Percentiles rank a stretch among this genome's conserved stretches.
These are phyloP conservation scores for Heliocidaris tuberculata DNA, from an alignment of 35 echinoderm and acorn worm species.

Conservation along the genomic window DNA sequence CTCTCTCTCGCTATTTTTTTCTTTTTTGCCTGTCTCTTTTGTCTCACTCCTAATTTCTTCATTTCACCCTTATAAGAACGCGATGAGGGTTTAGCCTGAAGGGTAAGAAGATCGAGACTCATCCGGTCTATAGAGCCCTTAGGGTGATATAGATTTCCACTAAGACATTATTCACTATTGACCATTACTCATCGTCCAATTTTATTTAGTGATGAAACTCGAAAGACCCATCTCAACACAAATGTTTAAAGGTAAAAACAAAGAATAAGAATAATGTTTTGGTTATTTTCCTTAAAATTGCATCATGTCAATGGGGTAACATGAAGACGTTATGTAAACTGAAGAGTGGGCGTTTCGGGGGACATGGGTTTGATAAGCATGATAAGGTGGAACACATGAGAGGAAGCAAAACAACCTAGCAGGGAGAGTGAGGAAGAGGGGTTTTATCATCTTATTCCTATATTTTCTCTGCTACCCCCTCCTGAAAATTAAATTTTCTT, in stretches of 20 bases:
- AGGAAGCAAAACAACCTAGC: too few species aligned
- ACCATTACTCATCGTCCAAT: neutral
- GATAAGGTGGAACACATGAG: too few species aligned
- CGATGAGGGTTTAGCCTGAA: neutral
- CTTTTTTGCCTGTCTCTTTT: neutral
- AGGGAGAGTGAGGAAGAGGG: too few species aligned
- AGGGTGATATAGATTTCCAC: neutral
- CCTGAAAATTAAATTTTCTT: neutral
- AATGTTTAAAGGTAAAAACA: neutral
- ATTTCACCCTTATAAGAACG: neutral
- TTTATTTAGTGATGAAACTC: neutral
- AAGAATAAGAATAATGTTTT: too few species aligned
- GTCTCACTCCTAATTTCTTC: neutral
- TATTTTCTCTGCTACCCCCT: neutral
- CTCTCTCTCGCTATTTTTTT: neutral
- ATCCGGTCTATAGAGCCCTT: neutral
- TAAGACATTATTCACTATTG: neutral
- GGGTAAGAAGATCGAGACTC: neutral
- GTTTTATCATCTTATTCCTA: too few species aligned
- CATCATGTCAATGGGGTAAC: too few species aligned
- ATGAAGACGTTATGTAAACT: too few species aligned
- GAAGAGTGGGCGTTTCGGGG: too few species aligned
- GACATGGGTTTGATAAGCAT: too few species aligned
- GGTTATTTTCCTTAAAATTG: too few species aligned
- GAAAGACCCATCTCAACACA: neutral